Evolutionary conservation across 2,797 vertebrate genomes (phyloP), one percentile per base, ranked within the genome.

Genomic region (Microctenopoma stevenorrisi): DNA sequence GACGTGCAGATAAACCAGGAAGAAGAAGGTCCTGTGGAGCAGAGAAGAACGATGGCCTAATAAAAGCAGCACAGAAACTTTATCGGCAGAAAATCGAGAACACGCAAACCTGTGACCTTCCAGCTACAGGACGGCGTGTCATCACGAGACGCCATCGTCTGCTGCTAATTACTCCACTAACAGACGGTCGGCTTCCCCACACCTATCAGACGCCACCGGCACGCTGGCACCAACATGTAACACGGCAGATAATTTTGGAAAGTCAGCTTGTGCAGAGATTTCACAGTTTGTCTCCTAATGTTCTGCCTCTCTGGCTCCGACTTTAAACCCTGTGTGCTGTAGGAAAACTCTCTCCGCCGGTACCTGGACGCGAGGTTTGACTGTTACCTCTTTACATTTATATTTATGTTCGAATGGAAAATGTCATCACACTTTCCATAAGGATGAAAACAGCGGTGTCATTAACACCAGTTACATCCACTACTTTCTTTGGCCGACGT

Each of bases 111-210:
- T 43, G 28, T 55, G 72, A 65, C 56, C 72, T 64, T 33, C 13
- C 35, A 28, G 51, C 52, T 53, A 26, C 79, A 68, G 59, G 55
- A 72, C 46, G 35, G 26, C 8, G 38, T 13, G 59, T 56, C 60
- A 22, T 68, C 68, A 44, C 52, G 4, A 62, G 51, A 37, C 44
- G 26, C 64, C 75, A 61, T 68, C 74, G 49, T 71, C 75, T 71
- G 49, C 59, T 61, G 75, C 72, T 82, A 75, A 75, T 82, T 76
- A 76, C 80, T 53, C 68, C 52, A 35, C 55, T 46, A 72, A 72
- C 75, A 82, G 80, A 76, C 56, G 80, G 64, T 72, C 18, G 53
- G 38, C 79, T 79, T 65, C 70, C 86, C 72, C 61, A 70, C 76
- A 82, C 72, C 80, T 68, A 10, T 62, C 72, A 63, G 43, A 54